Evolutionary conservation across 2,797 vertebrate genomes (phyloP).

Genomic region (Hylomyscus alleni): DNA sequence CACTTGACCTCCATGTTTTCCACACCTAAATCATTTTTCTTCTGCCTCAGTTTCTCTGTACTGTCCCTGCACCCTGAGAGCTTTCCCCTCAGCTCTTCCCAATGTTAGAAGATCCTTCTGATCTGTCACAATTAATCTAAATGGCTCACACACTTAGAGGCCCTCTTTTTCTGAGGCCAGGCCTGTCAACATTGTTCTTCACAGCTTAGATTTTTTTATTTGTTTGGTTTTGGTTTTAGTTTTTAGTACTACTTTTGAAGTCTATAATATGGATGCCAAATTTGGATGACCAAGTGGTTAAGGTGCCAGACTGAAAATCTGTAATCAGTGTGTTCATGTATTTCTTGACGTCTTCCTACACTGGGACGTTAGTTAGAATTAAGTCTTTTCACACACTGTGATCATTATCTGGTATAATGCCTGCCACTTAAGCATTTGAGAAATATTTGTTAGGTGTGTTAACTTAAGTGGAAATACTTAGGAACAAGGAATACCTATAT

Average conservation of each 20-base stretch:
- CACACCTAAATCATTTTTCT: not conserved
- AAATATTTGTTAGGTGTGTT: not conserved
- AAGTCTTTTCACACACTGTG: not conserved
- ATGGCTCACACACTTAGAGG: not conserved
- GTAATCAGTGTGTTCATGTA: not conserved
- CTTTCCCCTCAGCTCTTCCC: not conserved
- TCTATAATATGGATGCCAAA: not conserved
- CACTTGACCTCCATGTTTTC: accelerated
- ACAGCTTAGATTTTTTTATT: not conserved
- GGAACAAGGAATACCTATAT: not conserved
- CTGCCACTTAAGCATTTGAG: not conserved
- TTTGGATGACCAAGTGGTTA: not conserved
- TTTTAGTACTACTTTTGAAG: not conserved
- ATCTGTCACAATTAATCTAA: not conserved
- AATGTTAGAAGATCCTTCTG: not conserved
- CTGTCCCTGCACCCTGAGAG: not conserved
- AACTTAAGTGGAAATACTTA: not conserved
- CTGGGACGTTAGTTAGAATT: not conserved
- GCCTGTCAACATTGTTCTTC: not conserved
- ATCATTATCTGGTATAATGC: not conserved
- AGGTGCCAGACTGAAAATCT: not conserved
- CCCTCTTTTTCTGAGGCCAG: not conserved
- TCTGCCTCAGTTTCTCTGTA: not conserved
- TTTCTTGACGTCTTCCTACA: not conserved
- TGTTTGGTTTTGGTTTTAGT: not conserved